These are phyloP conservation scores for Emydura subglobosa DNA, from an alignment of 2,113 vertebrate species.

Conservation along the genomic window DNA sequence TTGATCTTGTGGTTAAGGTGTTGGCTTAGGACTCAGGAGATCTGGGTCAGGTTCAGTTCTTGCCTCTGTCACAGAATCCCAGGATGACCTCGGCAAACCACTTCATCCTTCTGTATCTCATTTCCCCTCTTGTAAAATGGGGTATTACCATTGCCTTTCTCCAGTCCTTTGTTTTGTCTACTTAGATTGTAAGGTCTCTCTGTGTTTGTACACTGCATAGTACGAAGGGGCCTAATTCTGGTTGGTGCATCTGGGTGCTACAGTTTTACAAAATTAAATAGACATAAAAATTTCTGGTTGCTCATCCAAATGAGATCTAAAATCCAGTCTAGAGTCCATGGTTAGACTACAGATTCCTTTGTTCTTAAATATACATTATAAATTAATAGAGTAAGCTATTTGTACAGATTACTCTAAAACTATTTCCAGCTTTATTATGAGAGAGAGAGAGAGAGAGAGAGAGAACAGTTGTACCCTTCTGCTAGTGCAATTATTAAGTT, in stretches of 20 bases:
- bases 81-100: constrained; percentile 1
- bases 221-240: background rate
- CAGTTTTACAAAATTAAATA: constrained; percentile 4
- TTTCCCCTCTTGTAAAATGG: background rate
- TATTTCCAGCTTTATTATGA: background rate
- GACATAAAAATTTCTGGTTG: no score
- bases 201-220: background rate
- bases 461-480: no score
- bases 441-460: no score
- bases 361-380: accelerated
- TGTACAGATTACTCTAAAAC: background rate
- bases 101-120: background rate
- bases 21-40: background rate
- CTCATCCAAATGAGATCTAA: background rate
- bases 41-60: no score
- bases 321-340: background rate
- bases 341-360: background rate
- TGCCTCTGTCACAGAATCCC: background rate
- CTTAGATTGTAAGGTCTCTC: background rate
- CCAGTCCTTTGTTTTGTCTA: background rate
- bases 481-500: no score
- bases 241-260: no score
- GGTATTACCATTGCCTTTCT: background rate
- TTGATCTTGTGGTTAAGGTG: constrained; percentile 19
- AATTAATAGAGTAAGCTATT: background rate